Evolutionary conservation across 2,888 invertebrate genomes (phyloP).

Genomic region (Cordylochernes scorpioides): DNA sequence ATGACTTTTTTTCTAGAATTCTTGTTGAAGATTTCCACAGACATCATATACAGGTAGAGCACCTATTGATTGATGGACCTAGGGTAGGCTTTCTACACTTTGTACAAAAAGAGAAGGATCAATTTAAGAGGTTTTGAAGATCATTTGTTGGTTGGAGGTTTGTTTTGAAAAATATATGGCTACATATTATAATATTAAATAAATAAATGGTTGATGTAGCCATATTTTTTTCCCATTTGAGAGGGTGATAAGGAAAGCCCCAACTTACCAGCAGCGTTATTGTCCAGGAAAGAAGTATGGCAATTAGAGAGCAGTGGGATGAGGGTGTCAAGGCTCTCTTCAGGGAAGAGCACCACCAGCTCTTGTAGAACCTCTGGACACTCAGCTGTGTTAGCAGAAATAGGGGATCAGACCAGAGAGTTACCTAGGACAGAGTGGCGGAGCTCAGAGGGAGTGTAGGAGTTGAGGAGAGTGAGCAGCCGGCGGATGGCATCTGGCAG

Average conservation of each 20-base stretch:
- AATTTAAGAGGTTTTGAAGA: too few species aligned
- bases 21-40: too few species aligned
- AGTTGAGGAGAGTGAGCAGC: slow-evolving; percentile 56
- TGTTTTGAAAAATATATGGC: too few species aligned
- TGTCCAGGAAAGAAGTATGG: slow-evolving; percentile 47
- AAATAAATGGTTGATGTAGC: too few species aligned
- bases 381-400: not conserved
- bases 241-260: slow-evolving; percentile 1
- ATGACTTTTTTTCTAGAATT: too few species aligned
- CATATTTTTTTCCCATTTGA: too few species aligned
- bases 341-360: slow-evolving; percentile 45
- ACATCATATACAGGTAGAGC: too few species aligned
- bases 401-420: slow-evolving; percentile 8
- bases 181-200: too few species aligned
- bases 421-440: slow-evolving; percentile 46
- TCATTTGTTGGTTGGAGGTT: not conserved
- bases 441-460: slow-evolving; percentile 61
- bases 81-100: too few species aligned
- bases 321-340: slow-evolving; percentile 48
- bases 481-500: slow-evolving; percentile 65
- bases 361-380: slow-evolving; percentile 41
- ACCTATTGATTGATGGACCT: too few species aligned
- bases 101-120: too few species aligned
- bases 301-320: slow-evolving; percentile 62
- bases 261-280: slow-evolving; percentile 23